These are phyloP conservation scores for Leptocoma aspasia DNA, from an alignment of 2,113 vertebrate species.

Conservation along the genomic window DNA sequence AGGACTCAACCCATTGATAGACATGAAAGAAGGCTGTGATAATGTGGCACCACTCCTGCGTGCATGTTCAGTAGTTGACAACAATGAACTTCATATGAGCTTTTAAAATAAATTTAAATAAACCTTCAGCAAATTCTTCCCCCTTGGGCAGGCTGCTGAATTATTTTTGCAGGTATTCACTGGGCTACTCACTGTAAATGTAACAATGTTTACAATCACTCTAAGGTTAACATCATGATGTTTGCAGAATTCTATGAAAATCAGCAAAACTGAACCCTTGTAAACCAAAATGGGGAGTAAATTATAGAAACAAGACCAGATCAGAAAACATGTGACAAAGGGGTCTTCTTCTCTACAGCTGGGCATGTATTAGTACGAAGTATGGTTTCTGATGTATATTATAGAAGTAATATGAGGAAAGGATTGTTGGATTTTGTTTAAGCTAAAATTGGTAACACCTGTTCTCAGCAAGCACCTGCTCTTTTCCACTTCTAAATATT, in stretches of 20 bases:
- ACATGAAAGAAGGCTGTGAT: neutral
- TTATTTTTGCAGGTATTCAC: neutral
- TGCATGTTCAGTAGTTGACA: neutral
- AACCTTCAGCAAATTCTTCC: neutral
- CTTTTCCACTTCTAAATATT: neutral
- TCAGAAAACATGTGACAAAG: neutral
- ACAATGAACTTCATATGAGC: rapidly evolving
- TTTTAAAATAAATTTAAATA: neutral
- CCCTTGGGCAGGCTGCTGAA: neutral
- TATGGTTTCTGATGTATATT: neutral
- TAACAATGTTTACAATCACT: neutral
- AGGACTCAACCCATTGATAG: neutral
- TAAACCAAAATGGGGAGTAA: neutral
- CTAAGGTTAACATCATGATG: neutral
- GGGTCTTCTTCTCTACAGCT: neutral
- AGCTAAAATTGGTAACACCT: neutral
- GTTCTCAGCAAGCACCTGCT: neutral
- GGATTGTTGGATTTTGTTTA: neutral
- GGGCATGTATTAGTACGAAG: neutral
- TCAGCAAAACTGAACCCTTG: neutral
- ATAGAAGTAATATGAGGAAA: neutral
- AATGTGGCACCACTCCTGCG: neutral
- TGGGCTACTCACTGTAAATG: neutral
- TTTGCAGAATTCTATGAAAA: neutral
- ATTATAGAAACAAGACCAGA: neutral